phyloP scores from a whole-genome alignment of 2,797 vertebrate genomes.

The Serranus cabrilla region DNA sequence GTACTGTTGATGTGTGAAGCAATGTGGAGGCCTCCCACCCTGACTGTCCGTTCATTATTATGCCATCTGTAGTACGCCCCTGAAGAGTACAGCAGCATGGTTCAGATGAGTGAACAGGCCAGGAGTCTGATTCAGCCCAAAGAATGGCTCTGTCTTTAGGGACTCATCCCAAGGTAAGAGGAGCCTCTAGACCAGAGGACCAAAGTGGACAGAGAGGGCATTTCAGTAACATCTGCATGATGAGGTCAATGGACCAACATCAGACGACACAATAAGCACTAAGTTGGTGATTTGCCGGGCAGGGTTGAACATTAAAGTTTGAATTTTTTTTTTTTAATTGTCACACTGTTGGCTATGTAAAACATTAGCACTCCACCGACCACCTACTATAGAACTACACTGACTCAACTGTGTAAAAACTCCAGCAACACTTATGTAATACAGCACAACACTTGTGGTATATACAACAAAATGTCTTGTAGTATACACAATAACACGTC shows the following conservation, averaged over 20 bases:
- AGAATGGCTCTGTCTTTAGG: conserved; percentile 99
- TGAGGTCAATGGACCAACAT: neutral
- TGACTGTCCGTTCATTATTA: conserved; percentile 85
- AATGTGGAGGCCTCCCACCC: conserved; percentile 50
- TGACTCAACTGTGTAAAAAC: too few species aligned
- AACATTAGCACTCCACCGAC: neutral
- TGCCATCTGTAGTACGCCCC: conserved; percentile 92
- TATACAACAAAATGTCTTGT: too few species aligned
- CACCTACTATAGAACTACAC: too few species aligned
- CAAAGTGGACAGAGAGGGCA: conserved; percentile 45
- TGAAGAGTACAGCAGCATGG: conserved; percentile 94
- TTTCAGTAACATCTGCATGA: conserved; percentile 18
- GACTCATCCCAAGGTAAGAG: conserved; percentile 90
- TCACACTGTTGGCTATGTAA: neutral
- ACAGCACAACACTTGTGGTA: too few species aligned
- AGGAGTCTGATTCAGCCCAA: conserved; percentile 98
- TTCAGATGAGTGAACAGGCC: conserved; percentile 95
- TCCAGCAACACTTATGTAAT: too few species aligned
- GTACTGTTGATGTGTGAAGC: conserved; percentile 49
- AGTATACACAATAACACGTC: too few species aligned
- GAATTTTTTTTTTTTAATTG: neutral
- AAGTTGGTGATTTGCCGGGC: neutral
- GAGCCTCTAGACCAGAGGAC: conserved; percentile 61
- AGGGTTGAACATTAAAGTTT: neutral
- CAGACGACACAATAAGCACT: neutral